A percentile compares a stretch with the other conserved stretches of the same genome.
phyloP scores from a whole-genome alignment of 1,140 invertebrate species.

The Chironomus tepperi region DNA sequence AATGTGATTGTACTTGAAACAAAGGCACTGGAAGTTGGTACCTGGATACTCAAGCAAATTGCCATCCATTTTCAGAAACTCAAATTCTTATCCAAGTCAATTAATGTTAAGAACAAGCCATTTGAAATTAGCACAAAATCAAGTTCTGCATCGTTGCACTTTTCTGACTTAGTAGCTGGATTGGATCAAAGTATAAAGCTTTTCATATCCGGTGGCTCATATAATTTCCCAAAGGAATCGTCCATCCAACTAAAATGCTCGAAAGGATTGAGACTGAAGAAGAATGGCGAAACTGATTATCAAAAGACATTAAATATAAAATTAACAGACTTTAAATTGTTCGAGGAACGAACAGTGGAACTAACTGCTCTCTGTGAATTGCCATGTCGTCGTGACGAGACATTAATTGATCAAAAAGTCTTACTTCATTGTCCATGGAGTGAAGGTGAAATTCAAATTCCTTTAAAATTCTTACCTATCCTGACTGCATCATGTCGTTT shows the following conservation, averaged over 20 bases:
- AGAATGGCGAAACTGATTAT: slow-evolving; percentile 25
- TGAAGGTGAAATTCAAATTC: slow-evolving; percentile 53
- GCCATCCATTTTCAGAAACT: slow-evolving; percentile 42
- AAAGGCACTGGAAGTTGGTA: slow-evolving; percentile 42
- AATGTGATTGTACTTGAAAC: slow-evolving; percentile 58
- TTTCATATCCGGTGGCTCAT: slow-evolving; percentile 58
- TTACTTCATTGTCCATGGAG: slow-evolving; percentile 66
- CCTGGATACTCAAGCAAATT: slow-evolving; percentile 38
- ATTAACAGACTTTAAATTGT: slow-evolving; percentile 57
- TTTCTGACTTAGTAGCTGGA: slow-evolving; percentile 55
- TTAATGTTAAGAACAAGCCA: slow-evolving; percentile 34
- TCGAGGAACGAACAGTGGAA: slow-evolving; percentile 51
- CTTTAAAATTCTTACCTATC: slow-evolving; percentile 70
- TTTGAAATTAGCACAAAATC: slow-evolving; percentile 45
- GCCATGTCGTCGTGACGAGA: slow-evolving; percentile 52
- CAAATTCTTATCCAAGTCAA: slow-evolving; percentile 51
- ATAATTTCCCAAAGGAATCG: slow-evolving; percentile 44
- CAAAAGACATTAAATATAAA: slow-evolving; percentile 50
- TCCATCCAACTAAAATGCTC: slow-evolving; percentile 49
- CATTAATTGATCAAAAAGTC: slow-evolving; percentile 41
- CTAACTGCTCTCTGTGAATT: slow-evolving; percentile 62
- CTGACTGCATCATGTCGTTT: slow-evolving; percentile 69
- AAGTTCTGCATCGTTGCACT: slow-evolving; percentile 40
- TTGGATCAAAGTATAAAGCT: slow-evolving; percentile 59
- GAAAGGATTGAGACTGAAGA: slow-evolving; percentile 45